These are phyloP conservation scores for Rhagium mordax DNA, from an alignment of 2,888 invertebrate species.

Conservation along the genomic window DNA sequence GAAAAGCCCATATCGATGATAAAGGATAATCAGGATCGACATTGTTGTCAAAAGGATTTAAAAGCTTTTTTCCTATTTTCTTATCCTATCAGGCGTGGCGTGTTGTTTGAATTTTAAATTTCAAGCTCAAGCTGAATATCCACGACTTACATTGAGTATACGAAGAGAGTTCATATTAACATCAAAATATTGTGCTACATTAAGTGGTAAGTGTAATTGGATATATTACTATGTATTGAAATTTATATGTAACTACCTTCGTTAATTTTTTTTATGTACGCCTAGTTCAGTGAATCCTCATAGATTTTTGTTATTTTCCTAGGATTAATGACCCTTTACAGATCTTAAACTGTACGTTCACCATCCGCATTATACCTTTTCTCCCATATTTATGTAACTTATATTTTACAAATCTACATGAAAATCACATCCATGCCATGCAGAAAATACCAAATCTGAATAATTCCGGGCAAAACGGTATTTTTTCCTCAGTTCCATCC, in stretches of 20 bases:
- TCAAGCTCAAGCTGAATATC: neutral
- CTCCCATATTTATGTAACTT: neutral
- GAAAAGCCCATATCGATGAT: slow-evolving; percentile 38
- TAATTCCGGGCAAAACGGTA: slow-evolving; percentile 31
- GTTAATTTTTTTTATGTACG: too few species aligned
- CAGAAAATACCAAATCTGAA: slow-evolving; percentile 29
- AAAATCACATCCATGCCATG: slow-evolving; percentile 23
- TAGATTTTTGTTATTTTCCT: too few species aligned
- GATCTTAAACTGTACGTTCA: neutral
- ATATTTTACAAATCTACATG: slow-evolving; percentile 29
- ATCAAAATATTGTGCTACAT: too few species aligned
- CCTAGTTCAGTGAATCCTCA: too few species aligned
- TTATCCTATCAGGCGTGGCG: neutral
- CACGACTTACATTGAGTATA: neutral
- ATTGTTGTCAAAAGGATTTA: slow-evolving; percentile 48
- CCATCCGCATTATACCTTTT: slow-evolving; percentile 4
- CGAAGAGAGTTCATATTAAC: too few species aligned
- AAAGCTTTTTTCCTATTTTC: slow-evolving; percentile 40
- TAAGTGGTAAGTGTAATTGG: too few species aligned
- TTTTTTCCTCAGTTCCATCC: slow-evolving; percentile 22
- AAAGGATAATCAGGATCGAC: slow-evolving; percentile 50
- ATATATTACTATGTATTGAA: too few species aligned
- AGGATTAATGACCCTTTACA: neutral
- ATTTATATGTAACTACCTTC: too few species aligned
- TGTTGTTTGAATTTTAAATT: slow-evolving; percentile 33